Evolutionary conservation across 2,888 invertebrate genomes (phyloP).

Genomic region (Pristionchus mayeri): DNA sequence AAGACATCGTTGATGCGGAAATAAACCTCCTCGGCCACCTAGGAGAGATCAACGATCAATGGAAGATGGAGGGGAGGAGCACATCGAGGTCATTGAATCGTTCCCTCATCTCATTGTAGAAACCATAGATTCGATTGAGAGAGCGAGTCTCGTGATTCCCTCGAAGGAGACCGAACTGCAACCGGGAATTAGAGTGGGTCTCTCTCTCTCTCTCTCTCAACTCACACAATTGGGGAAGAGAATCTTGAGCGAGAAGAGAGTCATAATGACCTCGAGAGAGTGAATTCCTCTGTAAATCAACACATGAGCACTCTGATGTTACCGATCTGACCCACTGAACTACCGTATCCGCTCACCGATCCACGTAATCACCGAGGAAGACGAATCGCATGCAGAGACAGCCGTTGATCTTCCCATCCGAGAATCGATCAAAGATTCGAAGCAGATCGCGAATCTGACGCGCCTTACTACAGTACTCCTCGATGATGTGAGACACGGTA

Average conservation of each 20-base stretch:
- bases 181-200: background rate
- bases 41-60: constrained; percentile 9
- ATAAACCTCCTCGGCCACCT: constrained; percentile 26
- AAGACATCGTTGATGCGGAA: constrained; percentile 44
- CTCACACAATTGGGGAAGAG: constrained; percentile 10
- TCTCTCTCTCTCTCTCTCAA: background rate
- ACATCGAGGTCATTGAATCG: constrained; percentile 30
- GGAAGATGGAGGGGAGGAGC: background rate
- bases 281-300: background rate
- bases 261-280: constrained; percentile 19
- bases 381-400: constrained; percentile 43
- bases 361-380: constrained; percentile 43
- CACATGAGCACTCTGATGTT: background rate
- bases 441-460: constrained; percentile 32
- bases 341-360: constrained; percentile 20
- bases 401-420: constrained; percentile 22
- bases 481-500: background rate
- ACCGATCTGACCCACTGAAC: background rate
- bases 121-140: constrained; percentile 42
- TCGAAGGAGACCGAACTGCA: constrained; percentile 31
- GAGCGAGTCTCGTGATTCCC: constrained; percentile 42
- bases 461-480: background rate
- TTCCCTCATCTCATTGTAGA: constrained; percentile 33
- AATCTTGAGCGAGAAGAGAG: constrained; percentile 38
- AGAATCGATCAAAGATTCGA: constrained; percentile 6